These are phyloP conservation scores for Maccullochella peelii DNA, from an alignment of 2,113 vertebrate species.

Conservation along the genomic window DNA sequence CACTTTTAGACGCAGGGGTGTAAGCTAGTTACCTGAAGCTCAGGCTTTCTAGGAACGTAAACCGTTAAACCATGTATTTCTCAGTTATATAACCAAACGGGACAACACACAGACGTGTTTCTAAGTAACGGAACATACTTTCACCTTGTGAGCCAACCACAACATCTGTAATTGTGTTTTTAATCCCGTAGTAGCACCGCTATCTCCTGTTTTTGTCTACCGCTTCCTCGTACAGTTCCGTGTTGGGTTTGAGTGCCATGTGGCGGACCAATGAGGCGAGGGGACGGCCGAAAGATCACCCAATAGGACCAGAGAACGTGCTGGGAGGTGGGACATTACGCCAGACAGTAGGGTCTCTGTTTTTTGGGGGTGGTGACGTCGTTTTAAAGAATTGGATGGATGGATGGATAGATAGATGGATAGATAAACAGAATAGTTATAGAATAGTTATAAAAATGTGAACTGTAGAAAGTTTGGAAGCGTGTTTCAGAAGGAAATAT, in stretches of 20 bases:
- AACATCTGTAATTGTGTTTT: conserved; percentile 21
- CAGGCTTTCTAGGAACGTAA: conserved; percentile 25
- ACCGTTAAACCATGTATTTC: background rate
- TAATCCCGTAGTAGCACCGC: conserved; percentile 33
- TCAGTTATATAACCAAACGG: background rate
- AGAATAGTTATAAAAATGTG: too few species aligned
- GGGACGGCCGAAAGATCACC: fast-evolving
- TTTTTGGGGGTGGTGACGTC: conserved; percentile 45
- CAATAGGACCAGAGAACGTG: conserved; percentile 50
- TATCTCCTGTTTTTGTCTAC: conserved; percentile 68
- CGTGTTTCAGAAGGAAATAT: background rate
- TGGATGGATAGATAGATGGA: background rate
- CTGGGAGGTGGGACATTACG: conserved; percentile 39
- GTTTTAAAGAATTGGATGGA: conserved; percentile 33
- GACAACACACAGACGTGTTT: background rate
- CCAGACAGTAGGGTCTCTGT: conserved; percentile 35
- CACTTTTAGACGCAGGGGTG: conserved; percentile 72
- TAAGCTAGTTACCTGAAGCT: conserved; percentile 72
- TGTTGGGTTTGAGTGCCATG: conserved; percentile 62
- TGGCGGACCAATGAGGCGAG: conserved; percentile 53
- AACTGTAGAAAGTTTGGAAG: too few species aligned
- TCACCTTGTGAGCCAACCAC: conserved; percentile 40
- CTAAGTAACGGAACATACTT: background rate
- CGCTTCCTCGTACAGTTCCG: conserved; percentile 80
- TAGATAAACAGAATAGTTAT: too few species aligned